Percentiles rank a stretch among this genome's conserved stretches.
These are phyloP conservation scores for Porites divaricata DNA, from an alignment of 92 coral and sea anemone genomes.

Conservation along the genomic window DNA sequence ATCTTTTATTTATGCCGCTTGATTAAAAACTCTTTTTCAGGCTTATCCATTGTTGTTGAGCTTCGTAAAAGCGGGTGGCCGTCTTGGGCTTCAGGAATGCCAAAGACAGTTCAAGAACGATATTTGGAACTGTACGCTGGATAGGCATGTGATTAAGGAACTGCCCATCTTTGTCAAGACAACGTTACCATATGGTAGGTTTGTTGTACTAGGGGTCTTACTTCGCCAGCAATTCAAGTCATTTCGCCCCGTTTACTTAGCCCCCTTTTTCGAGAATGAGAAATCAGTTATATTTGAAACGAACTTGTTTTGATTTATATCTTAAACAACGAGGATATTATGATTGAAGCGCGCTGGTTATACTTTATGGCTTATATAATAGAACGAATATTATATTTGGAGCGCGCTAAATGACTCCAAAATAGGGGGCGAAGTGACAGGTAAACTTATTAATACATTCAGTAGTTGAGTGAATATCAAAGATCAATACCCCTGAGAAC, in stretches of 20 bases:
- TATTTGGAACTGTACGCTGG: conserved; percentile 75
- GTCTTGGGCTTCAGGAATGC: conserved; percentile 70
- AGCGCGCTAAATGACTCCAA: no score
- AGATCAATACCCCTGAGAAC: no score
- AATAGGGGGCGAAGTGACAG: no score
- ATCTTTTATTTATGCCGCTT: conserved; percentile 6
- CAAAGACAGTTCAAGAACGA: conserved; percentile 66
- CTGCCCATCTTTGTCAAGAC: conserved; percentile 71
- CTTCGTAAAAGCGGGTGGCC: conserved; percentile 70
- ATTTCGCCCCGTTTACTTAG: no score
- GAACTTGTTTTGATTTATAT: no score
- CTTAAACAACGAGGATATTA: no score
- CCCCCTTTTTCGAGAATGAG: neutral
- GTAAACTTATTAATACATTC: no score
- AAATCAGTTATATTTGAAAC: no score
- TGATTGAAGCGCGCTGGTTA: no score
- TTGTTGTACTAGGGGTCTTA: neutral
- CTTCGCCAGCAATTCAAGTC: neutral
- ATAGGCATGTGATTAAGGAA: conserved; percentile 22
- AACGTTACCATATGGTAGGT: conserved; percentile 72
- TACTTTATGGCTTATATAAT: no score
- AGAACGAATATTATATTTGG: no score
- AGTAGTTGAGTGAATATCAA: no score
- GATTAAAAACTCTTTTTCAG: neutral
- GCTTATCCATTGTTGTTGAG: conserved; percentile 29